phyloP scores from a whole-genome alignment of 2,888 invertebrate species.

The Magallana nippona region DNA sequence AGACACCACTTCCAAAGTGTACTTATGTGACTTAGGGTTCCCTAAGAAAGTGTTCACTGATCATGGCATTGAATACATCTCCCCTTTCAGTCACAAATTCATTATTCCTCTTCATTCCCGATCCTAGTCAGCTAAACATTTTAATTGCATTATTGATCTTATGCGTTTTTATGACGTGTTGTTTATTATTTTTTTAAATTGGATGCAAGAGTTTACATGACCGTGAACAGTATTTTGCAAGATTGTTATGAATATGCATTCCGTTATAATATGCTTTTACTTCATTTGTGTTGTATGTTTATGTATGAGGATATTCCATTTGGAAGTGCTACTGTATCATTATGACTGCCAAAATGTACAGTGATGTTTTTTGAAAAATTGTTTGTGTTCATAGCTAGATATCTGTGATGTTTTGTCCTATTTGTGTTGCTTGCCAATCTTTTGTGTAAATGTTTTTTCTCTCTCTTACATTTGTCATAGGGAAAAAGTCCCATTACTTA shows the following conservation, averaged over 20 bases:
- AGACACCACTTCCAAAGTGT: slow-evolving; percentile 84
- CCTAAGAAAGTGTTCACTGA: slow-evolving; percentile 88
- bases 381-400: slow-evolving; percentile 22
- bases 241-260: slow-evolving; percentile 21
- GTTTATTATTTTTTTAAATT: neutral
- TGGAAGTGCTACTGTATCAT: slow-evolving; percentile 14
- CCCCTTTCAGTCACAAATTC: slow-evolving; percentile 92
- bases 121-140: slow-evolving; percentile 34
- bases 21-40: slow-evolving; percentile 91
- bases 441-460: neutral
- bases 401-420: slow-evolving; percentile 5
- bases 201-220: slow-evolving; percentile 25
- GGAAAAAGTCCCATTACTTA: neutral
- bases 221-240: slow-evolving; percentile 5
- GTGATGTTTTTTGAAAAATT: neutral
- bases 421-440: neutral
- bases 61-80: slow-evolving; percentile 88
- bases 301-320: slow-evolving; percentile 16
- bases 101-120: slow-evolving; percentile 85
- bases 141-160: slow-evolving; percentile 1
- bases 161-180: slow-evolving; percentile 11
- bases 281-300: slow-evolving; percentile 2
- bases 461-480: neutral
- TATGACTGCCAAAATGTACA: slow-evolving; percentile 30
- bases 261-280: slow-evolving; percentile 3